Evolutionary conservation across 2,888 invertebrate species (phyloP), one percentile per base, ranked within the genome.

Genomic region (Aricia artaxerxes): DNA sequence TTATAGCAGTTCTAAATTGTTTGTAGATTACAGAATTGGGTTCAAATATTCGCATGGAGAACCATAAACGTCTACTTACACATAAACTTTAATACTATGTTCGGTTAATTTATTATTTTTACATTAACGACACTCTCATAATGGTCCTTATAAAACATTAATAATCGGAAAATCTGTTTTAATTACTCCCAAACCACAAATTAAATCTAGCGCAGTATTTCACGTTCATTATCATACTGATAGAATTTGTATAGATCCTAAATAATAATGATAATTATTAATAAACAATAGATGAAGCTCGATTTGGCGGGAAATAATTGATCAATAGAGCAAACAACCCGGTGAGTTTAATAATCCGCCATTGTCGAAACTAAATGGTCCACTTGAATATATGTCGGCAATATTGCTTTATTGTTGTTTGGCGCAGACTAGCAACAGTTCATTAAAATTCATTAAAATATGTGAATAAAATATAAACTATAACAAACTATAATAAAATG

Each of bases 341-440:
- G 64, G 64, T 6, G 31, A 69, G 35, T 69, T 69, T 69, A 69
- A 69, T 69, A 69, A 69, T 35, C 69, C 35, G 35, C 69, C 35
- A 38, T 69, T 69, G 69, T 69, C 64, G 64, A 69, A 69, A 69
- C 31, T 69, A 31, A 69, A 69, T 69, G 31, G 35, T 69, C 64
- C 64, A 69, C 64, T 13, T 69, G 31, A 61, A 69, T 31, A 35
- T 69, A 69, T 35, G 64, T 69, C 11, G 31, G 64, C 64, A 61
- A 24, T 35, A 31, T 69, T 7, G 31, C 11, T 11, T 24, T 69
- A 61, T 61, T 61, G 24, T 61, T 61, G 24, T 24, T 61, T 61
- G 13, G 57, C 16, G 57, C 57, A 57, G 16, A 57, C 57, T 2
- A 57, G 57, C 57, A 16, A 57, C 53, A 57, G 57, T 57, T 57